Conservation (phyloP, 1,140 invertebrate genomes). For the Bombus huntii region DNA sequence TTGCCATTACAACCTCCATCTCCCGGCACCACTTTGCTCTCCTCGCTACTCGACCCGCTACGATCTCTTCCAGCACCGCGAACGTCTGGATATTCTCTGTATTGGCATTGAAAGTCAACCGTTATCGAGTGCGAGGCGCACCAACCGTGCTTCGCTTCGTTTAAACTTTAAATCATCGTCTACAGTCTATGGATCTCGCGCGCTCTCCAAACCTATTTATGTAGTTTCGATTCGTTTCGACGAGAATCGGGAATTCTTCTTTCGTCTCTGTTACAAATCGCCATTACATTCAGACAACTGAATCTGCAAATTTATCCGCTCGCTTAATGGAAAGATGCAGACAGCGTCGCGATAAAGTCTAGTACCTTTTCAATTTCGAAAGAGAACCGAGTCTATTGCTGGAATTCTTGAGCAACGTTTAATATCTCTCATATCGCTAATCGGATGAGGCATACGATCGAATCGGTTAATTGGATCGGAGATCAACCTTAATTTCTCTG, state of each 20-base stretch:
- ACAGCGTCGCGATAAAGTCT: neutral
- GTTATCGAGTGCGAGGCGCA: neutral
- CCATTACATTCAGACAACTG: neutral
- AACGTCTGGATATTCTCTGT: conserved; percentile 13
- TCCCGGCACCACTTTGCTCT: conserved; percentile 22
- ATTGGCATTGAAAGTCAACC: conserved; percentile 39
- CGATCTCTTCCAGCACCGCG: neutral
- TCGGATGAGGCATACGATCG: conserved; percentile 24
- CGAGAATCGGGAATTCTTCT: neutral
- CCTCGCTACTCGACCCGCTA: conserved; percentile 13
- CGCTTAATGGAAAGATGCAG: neutral
- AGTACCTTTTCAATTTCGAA: neutral
- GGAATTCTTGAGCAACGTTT: conserved; percentile 23
- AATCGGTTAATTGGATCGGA: conserved; percentile 14
- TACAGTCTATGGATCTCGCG: neutral
- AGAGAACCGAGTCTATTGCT: neutral
- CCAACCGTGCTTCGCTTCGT: neutral
- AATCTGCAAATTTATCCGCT: neutral
- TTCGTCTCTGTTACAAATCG: neutral
- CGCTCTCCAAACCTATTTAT: neutral
- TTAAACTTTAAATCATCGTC: neutral
- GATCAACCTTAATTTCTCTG: conserved; percentile 30
- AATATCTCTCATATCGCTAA: conserved; percentile 22
- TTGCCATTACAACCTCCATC: conserved; percentile 68
- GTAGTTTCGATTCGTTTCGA: neutral